Conservation (phyloP, 1,140 invertebrate species). For the Drosophila erecta region DNA sequence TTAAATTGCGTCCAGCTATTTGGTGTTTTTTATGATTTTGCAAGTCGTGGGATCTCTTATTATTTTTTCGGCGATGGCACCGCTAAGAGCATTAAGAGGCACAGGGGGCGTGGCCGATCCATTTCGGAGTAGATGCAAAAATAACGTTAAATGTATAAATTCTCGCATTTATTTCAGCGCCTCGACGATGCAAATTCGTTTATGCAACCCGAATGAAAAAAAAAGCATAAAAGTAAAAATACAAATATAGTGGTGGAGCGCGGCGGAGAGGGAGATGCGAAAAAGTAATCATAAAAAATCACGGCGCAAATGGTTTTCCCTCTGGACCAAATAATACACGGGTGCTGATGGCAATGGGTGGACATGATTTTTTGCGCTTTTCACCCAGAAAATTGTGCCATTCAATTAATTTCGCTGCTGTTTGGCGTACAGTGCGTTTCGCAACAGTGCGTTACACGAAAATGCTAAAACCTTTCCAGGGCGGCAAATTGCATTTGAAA, state of each 20-base stretch:
- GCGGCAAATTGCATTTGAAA: background rate
- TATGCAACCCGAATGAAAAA: conserved; percentile 34
- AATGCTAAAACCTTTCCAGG: background rate
- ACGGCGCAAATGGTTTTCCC: conserved; percentile 44
- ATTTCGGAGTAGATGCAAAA: conserved; percentile 36
- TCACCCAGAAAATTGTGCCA: conserved; percentile 61
- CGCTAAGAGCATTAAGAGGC: conserved; percentile 43
- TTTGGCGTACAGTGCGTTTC: conserved; percentile 43
- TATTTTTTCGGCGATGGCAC: conserved; percentile 19
- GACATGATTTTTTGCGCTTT: conserved; percentile 47
- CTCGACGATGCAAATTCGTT: conserved; percentile 59
- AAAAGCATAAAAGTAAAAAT: background rate
- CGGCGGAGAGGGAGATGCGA: conserved; percentile 5
- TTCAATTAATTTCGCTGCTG: conserved; percentile 73
- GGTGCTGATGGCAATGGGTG: conserved; percentile 36
- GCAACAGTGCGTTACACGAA: conserved; percentile 20
- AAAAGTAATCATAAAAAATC: conserved; percentile 63
- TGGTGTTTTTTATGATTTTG: conserved; percentile 12
- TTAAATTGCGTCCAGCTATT: conserved; percentile 30
- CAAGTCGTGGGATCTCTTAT: conserved; percentile 1
- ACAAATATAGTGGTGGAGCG: background rate
- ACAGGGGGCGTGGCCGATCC: conserved; percentile 16
- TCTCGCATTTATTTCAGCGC: conserved; percentile 57
- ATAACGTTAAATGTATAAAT: conserved; percentile 56
- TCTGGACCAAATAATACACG: conserved; percentile 24